Conservation (phyloP, 2,797 vertebrate species). For the Leucoraja ocellata region DNA sequence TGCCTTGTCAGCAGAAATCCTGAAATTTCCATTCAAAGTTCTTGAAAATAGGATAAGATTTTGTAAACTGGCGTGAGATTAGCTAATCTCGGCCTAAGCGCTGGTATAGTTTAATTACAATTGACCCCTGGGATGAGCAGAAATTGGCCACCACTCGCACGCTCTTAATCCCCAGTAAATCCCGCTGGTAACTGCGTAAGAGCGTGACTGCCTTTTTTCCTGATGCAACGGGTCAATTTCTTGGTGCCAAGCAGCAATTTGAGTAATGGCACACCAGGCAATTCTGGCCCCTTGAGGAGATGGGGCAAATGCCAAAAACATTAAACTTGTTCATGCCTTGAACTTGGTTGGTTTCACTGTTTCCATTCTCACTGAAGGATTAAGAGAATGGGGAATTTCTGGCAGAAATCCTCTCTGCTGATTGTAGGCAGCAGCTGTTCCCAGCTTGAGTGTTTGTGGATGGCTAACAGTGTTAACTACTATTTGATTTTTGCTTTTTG, state of each 20-base stretch:
- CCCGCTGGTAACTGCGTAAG: neutral
- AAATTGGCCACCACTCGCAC: neutral
- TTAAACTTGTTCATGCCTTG: neutral
- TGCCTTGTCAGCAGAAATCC: neutral
- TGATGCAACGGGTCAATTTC: neutral
- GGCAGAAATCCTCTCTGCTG: no score
- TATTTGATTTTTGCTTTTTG: no score
- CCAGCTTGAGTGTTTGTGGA: no score
- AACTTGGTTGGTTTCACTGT: neutral
- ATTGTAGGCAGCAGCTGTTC: no score
- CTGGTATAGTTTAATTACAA: neutral
- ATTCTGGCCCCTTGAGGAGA: neutral
- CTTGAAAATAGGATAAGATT: neutral
- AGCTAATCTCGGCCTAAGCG: neutral
- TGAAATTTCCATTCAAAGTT: neutral
- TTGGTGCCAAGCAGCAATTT: neutral
- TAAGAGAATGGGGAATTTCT: neutral
- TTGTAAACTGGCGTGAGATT: neutral
- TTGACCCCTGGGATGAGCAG: neutral
- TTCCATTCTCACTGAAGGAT: neutral
- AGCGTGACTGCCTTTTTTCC: neutral
- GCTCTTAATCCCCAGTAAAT: neutral
- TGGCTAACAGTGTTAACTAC: no score
- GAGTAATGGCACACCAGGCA: neutral
- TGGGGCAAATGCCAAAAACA: neutral